Conservation (phyloP, 1,140 invertebrate genomes). For the Saccostrea echinata region DNA sequence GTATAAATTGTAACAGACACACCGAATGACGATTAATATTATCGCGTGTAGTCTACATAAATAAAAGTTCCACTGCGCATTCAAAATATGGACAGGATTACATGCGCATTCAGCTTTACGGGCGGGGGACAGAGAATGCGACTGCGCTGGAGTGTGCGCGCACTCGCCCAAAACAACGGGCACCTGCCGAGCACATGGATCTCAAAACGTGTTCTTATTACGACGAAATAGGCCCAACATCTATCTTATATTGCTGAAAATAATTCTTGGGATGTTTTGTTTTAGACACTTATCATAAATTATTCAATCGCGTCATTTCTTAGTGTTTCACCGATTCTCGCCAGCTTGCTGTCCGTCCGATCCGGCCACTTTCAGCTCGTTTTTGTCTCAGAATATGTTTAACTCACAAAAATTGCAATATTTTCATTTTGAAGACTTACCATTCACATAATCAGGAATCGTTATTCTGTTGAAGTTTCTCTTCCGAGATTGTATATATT, state of each 20-base stretch:
- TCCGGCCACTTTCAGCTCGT: not conserved
- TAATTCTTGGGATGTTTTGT: not conserved
- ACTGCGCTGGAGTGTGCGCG: conserved; percentile 65
- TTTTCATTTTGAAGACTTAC: not conserved
- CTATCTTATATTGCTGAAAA: not conserved
- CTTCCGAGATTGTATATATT: not conserved
- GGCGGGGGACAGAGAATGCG: conserved; percentile 57
- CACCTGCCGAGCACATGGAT: conserved; percentile 19
- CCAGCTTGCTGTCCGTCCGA: not conserved
- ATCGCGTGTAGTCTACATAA: not conserved
- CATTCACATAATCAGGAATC: not conserved
- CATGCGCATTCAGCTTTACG: conserved; percentile 52
- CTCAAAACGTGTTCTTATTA: not conserved
- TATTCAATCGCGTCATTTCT: conserved; percentile 6
- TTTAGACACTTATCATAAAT: not conserved
- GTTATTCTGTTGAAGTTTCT: not conserved
- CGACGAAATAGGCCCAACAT: not conserved
- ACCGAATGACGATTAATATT: no score
- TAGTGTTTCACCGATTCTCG: not conserved
- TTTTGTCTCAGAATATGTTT: not conserved
- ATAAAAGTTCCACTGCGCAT: conserved; percentile 49
- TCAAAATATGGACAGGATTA: conserved; percentile 38
- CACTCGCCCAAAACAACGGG: conserved; percentile 48
- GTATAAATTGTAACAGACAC: no score
- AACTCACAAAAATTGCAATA: not conserved